phyloP scores from a whole-genome alignment of 2,113 vertebrate species.

The Oenanthe melanoleuca region DNA sequence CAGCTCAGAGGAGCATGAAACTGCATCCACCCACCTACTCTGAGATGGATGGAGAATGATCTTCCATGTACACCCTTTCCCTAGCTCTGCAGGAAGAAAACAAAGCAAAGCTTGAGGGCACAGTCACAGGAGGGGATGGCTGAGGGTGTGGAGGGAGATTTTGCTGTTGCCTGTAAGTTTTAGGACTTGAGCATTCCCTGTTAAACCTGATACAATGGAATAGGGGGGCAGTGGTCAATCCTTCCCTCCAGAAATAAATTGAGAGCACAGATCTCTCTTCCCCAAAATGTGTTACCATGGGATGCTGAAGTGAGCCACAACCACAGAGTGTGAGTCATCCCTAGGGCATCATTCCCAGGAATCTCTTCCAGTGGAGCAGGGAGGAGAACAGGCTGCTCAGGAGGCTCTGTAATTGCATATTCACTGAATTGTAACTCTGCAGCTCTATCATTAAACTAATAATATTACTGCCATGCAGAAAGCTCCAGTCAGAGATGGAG shows the following conservation, averaged over 20 bases:
- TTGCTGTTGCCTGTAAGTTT: background rate
- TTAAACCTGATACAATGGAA: background rate
- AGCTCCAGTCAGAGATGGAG: background rate
- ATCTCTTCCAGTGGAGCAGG: background rate
- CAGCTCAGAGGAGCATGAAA: background rate
- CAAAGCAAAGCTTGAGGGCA: background rate
- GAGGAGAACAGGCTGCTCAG: background rate
- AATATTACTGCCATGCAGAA: background rate
- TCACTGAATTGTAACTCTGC: background rate
- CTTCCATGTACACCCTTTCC: no score
- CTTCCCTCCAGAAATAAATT: background rate
- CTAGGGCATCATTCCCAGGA: background rate
- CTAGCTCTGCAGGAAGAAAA: background rate
- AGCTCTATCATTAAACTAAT: constrained; percentile 19
- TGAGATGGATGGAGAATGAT: fast-evolving
- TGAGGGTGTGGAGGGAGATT: background rate
- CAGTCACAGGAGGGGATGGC: background rate
- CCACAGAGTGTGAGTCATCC: background rate
- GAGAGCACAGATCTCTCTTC: background rate
- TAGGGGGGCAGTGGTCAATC: background rate
- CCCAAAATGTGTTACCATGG: background rate
- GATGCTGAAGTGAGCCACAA: background rate
- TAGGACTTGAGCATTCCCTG: background rate
- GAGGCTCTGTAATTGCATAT: constrained; percentile 10
- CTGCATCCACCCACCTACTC: background rate